Base-by-base conservation (phyloP, 2,888 invertebrate genomes). In the Pollenia griseotomentosa region DNA sequence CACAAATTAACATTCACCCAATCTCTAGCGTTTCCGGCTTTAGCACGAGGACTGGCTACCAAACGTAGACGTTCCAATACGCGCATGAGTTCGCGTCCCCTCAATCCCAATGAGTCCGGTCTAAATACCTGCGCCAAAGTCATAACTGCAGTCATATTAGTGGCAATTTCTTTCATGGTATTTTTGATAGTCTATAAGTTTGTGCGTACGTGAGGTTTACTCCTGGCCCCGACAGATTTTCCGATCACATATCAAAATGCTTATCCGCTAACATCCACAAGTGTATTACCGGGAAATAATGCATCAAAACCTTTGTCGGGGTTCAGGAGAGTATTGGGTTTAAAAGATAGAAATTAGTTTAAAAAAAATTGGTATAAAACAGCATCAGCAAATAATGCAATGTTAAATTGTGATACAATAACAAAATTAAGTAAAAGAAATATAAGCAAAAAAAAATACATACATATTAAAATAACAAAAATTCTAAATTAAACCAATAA, bases 171-270 rank as follows among this genome's bases (percentile, higher is more conserved):
- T 90, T 95, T 96, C 87, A 94, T 96, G 91, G 96, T 96, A 89
- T 96, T 96, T 92, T 95, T 96, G 68, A 96, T 96, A 33, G 96
- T 96, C 81, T 96, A 96, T 91, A 96, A 96, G 91, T 96, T 96
- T 91, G 96, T 96, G 91, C 94, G 95, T 92, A 96, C 96, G 95
- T 96, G 96, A 96, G 96, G 96, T 88, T 95, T 96, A 94, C 95
- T 96, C 94, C 94, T 96, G 95, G 95, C 95, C 93, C 96, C 96
- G 92, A 91, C 93, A 89, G 93, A 93, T 79, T 92, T 91, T 87
- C 90, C 93, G 89, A 88, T 90, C 75, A 91, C 92, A 91, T 93
- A 93, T 91, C 92, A 92, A 89, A 91, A 90, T 87, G 90, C 90
- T 87, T 91, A 90, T 84, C 89, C 91, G 83, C 71, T 89, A 80